phyloP scores from a whole-genome alignment of 2,888 invertebrate species.

The Synanthedon formicaeformis region DNA sequence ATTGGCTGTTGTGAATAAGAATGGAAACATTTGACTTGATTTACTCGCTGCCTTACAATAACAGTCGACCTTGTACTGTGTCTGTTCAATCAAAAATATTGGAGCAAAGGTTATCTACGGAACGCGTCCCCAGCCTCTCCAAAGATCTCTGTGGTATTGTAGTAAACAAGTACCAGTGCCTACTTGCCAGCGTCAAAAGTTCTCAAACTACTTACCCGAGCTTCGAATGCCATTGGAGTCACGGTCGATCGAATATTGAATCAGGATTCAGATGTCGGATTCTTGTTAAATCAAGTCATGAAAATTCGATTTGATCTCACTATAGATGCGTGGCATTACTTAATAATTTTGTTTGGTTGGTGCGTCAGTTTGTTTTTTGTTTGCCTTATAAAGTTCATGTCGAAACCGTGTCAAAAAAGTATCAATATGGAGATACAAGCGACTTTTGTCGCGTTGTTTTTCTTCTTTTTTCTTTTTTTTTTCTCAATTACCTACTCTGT shows the following conservation, averaged over 20 bases:
- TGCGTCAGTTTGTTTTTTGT: neutral
- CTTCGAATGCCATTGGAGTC: slow-evolving; percentile 45
- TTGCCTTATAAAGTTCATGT: neutral
- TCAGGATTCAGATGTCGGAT: slow-evolving; percentile 30
- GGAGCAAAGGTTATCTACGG: slow-evolving; percentile 51
- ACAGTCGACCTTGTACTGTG: slow-evolving; percentile 41
- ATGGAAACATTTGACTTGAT: slow-evolving; percentile 18
- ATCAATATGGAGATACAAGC: no score
- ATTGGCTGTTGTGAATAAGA: slow-evolving; percentile 35
- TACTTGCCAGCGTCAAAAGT: slow-evolving; percentile 36
- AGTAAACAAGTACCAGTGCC: slow-evolving; percentile 13
- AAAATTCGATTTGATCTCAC: slow-evolving; percentile 8
- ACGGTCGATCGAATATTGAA: slow-evolving; percentile 45
- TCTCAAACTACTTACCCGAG: slow-evolving; percentile 37
- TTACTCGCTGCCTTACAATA: slow-evolving; percentile 41
- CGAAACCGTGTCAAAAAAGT: no score
- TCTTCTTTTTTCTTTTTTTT: no score
- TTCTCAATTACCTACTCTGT: no score
- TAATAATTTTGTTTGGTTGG: neutral
- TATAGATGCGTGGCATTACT: neutral
- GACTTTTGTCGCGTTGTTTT: no score
- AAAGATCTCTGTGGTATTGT: slow-evolving; percentile 27
- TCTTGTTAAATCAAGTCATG: slow-evolving; percentile 10
- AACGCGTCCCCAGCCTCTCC: slow-evolving; percentile 13
- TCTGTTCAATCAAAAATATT: slow-evolving; percentile 55